Percentiles rank a stretch among this genome's conserved stretches.
phyloP scores from a whole-genome alignment of 2,888 invertebrate genomes.

The Torymus aiolomorphi region DNA sequence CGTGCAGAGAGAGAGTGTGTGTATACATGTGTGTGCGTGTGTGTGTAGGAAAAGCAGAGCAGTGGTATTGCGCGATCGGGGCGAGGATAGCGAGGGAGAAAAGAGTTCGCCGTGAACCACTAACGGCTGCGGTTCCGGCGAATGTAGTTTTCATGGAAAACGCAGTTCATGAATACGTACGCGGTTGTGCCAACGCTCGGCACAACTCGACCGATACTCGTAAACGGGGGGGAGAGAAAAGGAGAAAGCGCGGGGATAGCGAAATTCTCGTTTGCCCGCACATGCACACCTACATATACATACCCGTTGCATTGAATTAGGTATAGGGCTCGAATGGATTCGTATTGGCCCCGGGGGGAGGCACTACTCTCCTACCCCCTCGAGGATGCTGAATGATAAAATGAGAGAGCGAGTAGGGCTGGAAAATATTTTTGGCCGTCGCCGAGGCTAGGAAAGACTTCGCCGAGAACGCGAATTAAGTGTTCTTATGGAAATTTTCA shows the following conservation, averaged over 20 bases:
- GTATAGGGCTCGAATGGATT: conserved; percentile 66
- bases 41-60: not conserved
- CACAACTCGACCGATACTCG: conserved; percentile 61
- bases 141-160: conserved; percentile 66
- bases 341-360: conserved; percentile 61
- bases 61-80: not conserved
- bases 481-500: conserved; percentile 70
- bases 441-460: not conserved
- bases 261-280: conserved; percentile 19
- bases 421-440: conserved; percentile 67
- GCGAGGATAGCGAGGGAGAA: conserved; percentile 41
- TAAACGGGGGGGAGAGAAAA: conserved; percentile 56
- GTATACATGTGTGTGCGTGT: too few relatives aligned
- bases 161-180: conserved; percentile 65
- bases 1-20: not conserved
- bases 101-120: conserved; percentile 57
- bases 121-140: conserved; percentile 61
- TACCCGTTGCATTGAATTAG: conserved; percentile 67
- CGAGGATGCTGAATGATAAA: conserved; percentile 64
- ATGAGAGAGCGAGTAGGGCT: conserved; percentile 39
- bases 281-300: conserved; percentile 39
- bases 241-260: conserved; percentile 48
- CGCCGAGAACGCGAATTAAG: conserved; percentile 59
- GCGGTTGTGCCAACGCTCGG: not conserved
- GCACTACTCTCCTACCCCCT: conserved; percentile 53